These are phyloP conservation scores for Andinoacara biseriatus DNA, from an alignment of 2,113 vertebrate genomes.

Conservation along the genomic window DNA sequence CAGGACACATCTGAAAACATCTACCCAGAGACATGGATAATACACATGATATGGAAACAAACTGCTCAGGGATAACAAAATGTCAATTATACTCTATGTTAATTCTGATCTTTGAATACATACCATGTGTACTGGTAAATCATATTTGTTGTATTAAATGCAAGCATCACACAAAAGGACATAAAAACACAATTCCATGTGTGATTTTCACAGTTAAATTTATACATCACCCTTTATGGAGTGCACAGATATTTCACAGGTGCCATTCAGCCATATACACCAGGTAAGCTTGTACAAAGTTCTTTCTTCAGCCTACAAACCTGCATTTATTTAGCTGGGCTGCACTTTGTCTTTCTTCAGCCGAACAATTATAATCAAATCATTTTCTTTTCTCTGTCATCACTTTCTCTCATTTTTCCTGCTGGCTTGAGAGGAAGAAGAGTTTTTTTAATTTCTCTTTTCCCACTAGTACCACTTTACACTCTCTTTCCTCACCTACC, in stretches of 20 bases:
- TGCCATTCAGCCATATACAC: neutral
- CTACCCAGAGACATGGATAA: neutral
- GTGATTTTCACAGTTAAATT: slow-evolving; percentile 3
- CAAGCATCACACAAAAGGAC: neutral
- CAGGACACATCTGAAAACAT: neutral
- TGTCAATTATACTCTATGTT: neutral
- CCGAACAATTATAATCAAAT: slow-evolving; percentile 3
- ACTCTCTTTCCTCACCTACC: neutral
- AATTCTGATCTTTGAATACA: neutral
- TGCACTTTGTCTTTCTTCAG: neutral
- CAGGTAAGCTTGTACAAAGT: neutral
- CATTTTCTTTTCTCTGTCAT: neutral
- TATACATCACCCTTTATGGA: neutral
- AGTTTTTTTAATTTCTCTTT: neutral
- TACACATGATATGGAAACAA: neutral
- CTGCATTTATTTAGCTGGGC: neutral
- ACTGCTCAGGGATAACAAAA: neutral
- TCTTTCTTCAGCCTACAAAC: neutral
- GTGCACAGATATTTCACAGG: neutral
- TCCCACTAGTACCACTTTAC: neutral
- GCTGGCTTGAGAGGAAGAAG: neutral
- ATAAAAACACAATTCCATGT: neutral
- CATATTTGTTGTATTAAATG: neutral
- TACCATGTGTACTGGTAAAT: neutral
- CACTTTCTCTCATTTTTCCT: neutral